Base-by-base conservation (phyloP, 2,113 vertebrate species). In the Pteropus alecto region DNA sequence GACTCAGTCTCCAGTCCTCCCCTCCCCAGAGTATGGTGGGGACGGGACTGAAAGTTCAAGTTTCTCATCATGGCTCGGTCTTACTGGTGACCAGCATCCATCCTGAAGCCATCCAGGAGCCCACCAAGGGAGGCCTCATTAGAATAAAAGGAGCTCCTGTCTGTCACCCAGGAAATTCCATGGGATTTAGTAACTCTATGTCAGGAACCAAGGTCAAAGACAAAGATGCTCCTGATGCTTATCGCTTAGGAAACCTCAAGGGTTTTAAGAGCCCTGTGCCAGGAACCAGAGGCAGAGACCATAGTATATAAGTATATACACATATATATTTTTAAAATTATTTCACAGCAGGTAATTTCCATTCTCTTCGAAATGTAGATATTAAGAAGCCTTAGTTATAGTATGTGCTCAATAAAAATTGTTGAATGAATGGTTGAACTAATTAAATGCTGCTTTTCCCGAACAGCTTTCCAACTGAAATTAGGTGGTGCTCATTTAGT, bases 391-490 rank as follows among this genome's bases (percentile, higher is more conserved):
- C 43, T 85, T 93, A 43, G n/a, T 92, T 22, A 35, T 92, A 89
- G 90, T 93, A 60, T 92, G 58, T 95, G 87, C 83, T 96, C 92
- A 90, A 1, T 96, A 94, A 97, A 67, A 90, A 87, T 6, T n/a
- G 18, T 61, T 88, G 83, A 77, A 48, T 43, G 79, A 58, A 46
- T 77, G 38, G 38, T 92, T 95, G 87, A 93, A 96, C 91, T 97
- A 97, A 97, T 96, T 74, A 93, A 94, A 85, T 2, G 12, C 38
- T 97, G 96, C 96, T 97, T 97, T 94, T 90, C 81, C 94, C 58
- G 38, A 54, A 96, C 97, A 98, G 97, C 96, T 77, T 85, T 90
- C 85, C 93, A 11, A 1, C 33, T 95, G 54, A 96, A 86, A 93
- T 65, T 87, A 90, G 87, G 56, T 46, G 78, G 30, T 3, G 26